Conservation (phyloP, 2,797 vertebrate genomes). For the Sebastiscus albofasciatus region DNA sequence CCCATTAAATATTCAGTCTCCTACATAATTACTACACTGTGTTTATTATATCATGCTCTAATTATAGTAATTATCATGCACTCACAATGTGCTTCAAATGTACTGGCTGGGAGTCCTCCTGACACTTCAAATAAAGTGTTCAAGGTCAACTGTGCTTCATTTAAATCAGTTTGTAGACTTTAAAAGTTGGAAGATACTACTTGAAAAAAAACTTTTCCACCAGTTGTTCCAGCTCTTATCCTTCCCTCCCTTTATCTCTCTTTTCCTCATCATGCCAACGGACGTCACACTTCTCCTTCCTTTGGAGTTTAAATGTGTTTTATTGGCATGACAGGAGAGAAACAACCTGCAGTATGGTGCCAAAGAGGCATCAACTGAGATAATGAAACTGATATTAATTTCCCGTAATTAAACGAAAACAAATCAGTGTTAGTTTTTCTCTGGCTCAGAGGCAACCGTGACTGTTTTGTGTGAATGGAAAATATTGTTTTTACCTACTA, state of each 20-base stretch:
- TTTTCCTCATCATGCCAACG: neutral
- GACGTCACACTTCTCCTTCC: neutral
- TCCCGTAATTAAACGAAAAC: slow-evolving; percentile 7
- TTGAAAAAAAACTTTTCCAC: neutral
- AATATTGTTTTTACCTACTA: neutral
- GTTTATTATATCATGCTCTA: slow-evolving; percentile 22
- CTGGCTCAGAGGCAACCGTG: neutral
- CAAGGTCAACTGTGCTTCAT: neutral
- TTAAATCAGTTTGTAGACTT: neutral
- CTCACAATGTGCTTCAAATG: slow-evolving; percentile 4
- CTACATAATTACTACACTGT: neutral
- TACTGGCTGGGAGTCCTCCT: neutral
- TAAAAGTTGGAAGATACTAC: too few species aligned
- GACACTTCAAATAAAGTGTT: neutral
- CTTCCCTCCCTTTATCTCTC: neutral
- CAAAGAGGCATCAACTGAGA: neutral
- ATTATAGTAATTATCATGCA: slow-evolving; percentile 29
- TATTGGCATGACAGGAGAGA: neutral
- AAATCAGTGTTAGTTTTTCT: neutral
- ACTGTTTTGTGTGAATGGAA: slow-evolving; percentile 20
- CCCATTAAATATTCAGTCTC: neutral
- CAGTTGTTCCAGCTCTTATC: neutral
- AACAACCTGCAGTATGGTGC: neutral
- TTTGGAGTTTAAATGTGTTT: neutral
- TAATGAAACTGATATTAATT: slow-evolving; percentile 18